Base-by-base conservation (phyloP, 2,113 vertebrate genomes). In the Camelus dromedarius region DNA sequence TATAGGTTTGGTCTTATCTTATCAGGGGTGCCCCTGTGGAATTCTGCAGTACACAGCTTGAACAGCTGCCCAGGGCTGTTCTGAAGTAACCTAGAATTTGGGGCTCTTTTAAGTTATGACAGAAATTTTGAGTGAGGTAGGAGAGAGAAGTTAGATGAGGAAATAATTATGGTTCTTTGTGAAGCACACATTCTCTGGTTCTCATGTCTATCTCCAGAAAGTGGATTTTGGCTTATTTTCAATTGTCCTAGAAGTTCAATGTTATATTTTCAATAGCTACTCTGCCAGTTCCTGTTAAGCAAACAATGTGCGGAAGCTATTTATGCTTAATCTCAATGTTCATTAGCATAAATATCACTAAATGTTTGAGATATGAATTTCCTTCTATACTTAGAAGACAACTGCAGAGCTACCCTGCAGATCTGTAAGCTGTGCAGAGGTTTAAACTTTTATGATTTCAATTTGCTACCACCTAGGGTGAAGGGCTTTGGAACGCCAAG, bases 381-480 rank as follows among this genome's bases (percentile, higher is more conserved):
- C 91, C 98, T 73, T 56, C 7, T 60, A 70, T 32, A 95, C 50
- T 80, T 93, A 95, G 24, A 96, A 91, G 80, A 81, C 38, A 94
- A 81, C 92, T 56, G 66, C 5, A 80, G 91, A 16, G 85, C 64
- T 18, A 60, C 70, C 46, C 93, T 89, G 85, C 4, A 48, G 89
- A 91, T 6, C 0, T 64, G 80, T 46, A 80, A 94, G 79, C 54
- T 92, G 20, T 83, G 50, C 56, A 26, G 80, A 72, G 77, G 24
- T 96, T 97, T 95, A 94, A 95, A 88, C 12, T 22, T 88, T 64
- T 79, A 93, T 2, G 1, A 76, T 80, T 95, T 95, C 79, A 93
- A 69, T 89, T 79, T 96, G 18, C 24, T 79, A 67, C 82, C 90
- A 96, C 92, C 96, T 75, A 35, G 92, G 73, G 42, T 95, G 97